Conservation (phyloP, 2,113 vertebrate species). For the Callipepla squamata region DNA sequence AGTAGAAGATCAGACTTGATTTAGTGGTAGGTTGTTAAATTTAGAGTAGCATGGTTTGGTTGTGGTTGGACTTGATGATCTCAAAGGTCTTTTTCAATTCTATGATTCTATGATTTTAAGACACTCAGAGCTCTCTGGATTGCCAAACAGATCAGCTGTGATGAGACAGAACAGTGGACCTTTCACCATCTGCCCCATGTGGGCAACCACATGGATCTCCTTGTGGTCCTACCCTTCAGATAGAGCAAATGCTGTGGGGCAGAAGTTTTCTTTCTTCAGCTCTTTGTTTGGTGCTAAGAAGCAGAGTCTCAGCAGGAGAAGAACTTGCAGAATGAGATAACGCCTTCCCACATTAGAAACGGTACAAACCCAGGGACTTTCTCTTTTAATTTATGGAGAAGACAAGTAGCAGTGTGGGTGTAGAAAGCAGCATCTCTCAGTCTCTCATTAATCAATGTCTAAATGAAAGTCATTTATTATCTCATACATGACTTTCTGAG, state of each 20-base stretch:
- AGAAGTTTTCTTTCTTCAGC: not conserved
- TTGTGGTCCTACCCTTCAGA: not conserved
- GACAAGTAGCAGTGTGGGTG: not conserved
- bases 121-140: not conserved
- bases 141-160: not conserved
- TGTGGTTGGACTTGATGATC: no score
- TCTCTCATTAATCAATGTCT: conserved; percentile 36
- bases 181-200: not conserved
- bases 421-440: not conserved
- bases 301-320: not conserved
- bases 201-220: not conserved
- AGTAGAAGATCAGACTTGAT: no score
- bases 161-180: not conserved
- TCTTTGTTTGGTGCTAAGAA: not conserved
- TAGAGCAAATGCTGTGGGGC: not conserved
- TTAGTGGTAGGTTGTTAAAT: no score
- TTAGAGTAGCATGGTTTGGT: no score
- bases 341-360: not conserved
- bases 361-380: not conserved
- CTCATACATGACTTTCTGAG: not conserved
- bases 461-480: conserved; percentile 10
- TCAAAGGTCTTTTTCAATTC: no score
- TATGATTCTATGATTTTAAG: no score
- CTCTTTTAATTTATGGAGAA: conserved; percentile 10
- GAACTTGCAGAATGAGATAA: not conserved